Conservation (phyloP, 2,113 vertebrate species). For the Pelodiscus sinensis region DNA sequence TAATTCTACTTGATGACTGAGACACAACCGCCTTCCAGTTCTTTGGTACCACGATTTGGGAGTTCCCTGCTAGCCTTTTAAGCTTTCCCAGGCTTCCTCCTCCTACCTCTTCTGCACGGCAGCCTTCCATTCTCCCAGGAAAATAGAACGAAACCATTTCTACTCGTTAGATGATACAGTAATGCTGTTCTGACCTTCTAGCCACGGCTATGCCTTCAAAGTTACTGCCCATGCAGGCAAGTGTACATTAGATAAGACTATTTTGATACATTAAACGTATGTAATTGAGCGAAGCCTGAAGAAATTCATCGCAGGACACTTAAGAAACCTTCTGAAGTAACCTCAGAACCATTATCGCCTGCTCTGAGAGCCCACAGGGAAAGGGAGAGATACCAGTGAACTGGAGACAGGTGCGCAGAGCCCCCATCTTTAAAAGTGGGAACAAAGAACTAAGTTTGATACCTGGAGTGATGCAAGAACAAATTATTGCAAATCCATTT, state of each 20-base stretch:
- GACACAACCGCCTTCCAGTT: not conserved
- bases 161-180: not conserved
- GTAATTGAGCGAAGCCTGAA: not conserved
- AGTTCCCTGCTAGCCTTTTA: not conserved
- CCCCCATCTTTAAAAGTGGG: not conserved
- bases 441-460: not conserved
- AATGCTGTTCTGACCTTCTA: not conserved
- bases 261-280: not conserved
- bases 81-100: not conserved
- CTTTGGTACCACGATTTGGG: not conserved
- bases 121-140: not conserved
- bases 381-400: not conserved
- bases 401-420: not conserved
- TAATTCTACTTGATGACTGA: too few species aligned
- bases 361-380: not conserved
- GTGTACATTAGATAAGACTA: not conserved
- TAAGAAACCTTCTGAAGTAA: not conserved
- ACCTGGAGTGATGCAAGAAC: not conserved
- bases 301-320: not conserved
- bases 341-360: not conserved
- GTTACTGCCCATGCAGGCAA: not conserved
- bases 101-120: not conserved
- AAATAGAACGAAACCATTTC: not conserved
- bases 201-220: not conserved
- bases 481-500: not conserved